Conservation (phyloP, 1,140 invertebrate species). For the Brachionus asplanchnoidis region DNA sequence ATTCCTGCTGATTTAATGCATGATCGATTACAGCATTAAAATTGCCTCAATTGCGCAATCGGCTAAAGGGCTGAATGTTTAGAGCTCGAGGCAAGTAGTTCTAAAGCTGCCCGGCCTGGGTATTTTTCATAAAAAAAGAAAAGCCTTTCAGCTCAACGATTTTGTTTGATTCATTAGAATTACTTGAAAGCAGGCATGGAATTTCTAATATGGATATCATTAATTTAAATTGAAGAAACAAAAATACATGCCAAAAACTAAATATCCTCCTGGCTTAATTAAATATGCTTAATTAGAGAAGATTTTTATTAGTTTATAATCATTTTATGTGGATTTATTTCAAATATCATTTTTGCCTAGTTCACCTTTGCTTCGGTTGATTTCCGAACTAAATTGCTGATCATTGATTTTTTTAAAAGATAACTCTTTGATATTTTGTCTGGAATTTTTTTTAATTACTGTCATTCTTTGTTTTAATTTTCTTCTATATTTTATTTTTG, state of each 20-base stretch:
- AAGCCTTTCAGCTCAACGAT: not conserved
- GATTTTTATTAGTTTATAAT: conserved; percentile 7
- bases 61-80: not conserved
- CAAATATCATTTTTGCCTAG: not conserved
- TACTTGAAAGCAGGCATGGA: not conserved
- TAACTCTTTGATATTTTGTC: not conserved
- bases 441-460: too few species aligned
- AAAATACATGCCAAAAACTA: not conserved
- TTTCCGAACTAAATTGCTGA: not conserved
- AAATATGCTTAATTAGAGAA: conserved; percentile 25
- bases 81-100: not conserved
- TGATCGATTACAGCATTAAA: not conserved
- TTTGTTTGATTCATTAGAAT: conserved; percentile 1
- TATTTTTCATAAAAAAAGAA: not conserved
- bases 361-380: not conserved
- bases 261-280: not conserved
- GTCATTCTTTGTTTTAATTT: too few species aligned
- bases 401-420: not conserved
- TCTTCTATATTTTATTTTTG: too few species aligned
- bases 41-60: not conserved
- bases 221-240: not conserved
- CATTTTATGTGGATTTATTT: not conserved
- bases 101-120: not conserved
- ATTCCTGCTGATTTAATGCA: conserved; percentile 21
- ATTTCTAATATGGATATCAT: conserved; percentile 1